Base-by-base conservation (phyloP, 2,113 vertebrate genomes). In the Sula dactylatra region DNA sequence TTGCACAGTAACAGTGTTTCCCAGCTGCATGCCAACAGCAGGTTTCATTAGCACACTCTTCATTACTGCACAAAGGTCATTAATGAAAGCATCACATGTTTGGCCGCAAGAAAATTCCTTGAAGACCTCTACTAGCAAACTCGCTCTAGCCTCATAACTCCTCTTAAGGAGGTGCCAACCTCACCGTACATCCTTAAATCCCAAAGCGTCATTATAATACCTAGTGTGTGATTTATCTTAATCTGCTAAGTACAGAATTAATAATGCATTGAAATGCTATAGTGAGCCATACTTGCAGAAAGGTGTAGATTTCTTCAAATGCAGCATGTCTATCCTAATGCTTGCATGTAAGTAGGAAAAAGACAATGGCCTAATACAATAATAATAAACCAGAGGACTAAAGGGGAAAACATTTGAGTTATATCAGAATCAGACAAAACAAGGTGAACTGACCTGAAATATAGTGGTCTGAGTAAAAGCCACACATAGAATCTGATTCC, bases 31-130 rank as follows among this genome's bases (percentile, higher is more conserved):
- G 58, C 52, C 78, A 88, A 56, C 78, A 70, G 85, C 52, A 59
- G 38, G 58, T 69, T 96, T 88, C 87, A 92, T 94, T 96, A 95
- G 66, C 84, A 86, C 91, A 61, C 29, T 74, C 88, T 72, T 95
- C 52, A 40, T 79, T 94, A 87, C 84, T 91, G 59, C 55, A 56
- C 25, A 65, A 71, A 89, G 70, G 56, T 78, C 59, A 34, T 82
- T 93, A 95, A 61, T 76, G 74, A 94, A 80, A 86, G n/a, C 59
- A 76, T 82, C 52, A 34, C 7, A 7, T 61, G 29, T 87, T 77
- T 92, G 71, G 47, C 32, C n/a, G 20, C 45, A n/a, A n/a, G 83
- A 91, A 96, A 64, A 65, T 66, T 83, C 59, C 59, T 74, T 83
- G 22, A 84, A 81, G 42, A 62, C 80, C 34, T 90, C 55, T 27